Conservation (phyloP, 1,140 invertebrate genomes). For the Drosophila trapezifrons region DNA sequence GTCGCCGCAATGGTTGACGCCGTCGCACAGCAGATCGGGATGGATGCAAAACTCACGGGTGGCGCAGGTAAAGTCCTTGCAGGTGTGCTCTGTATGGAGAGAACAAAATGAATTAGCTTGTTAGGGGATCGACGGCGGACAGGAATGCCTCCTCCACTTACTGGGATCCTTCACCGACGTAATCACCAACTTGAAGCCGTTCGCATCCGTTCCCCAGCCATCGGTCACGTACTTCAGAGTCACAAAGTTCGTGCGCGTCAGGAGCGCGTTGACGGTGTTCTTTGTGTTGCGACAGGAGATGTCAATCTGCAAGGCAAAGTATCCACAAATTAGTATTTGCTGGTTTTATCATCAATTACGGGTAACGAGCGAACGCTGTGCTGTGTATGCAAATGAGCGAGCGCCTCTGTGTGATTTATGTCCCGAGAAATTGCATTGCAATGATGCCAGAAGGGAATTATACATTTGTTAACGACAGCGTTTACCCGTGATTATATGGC, state of each 20-base stretch:
- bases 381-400: slow-evolving; percentile 17
- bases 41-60: slow-evolving; percentile 95
- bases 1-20: slow-evolving; percentile 96
- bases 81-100: slow-evolving; percentile 90
- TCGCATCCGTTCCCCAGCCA: slow-evolving; percentile 94
- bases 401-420: slow-evolving; percentile 13
- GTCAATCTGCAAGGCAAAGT: slow-evolving; percentile 88
- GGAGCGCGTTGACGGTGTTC: slow-evolving; percentile 93
- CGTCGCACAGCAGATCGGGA: slow-evolving; percentile 94
- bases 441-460: slow-evolving; percentile 4
- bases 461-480: slow-evolving; percentile 5
- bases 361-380: slow-evolving; percentile 14
- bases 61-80: slow-evolving; percentile 94
- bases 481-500: slow-evolving; percentile 9
- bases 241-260: slow-evolving; percentile 95
- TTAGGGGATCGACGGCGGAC: slow-evolving; percentile 1
- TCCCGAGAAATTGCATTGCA: slow-evolving; percentile 12
- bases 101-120: slow-evolving; percentile 4
- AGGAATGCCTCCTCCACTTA: slow-evolving; percentile 86
- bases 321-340: slow-evolving; percentile 34
- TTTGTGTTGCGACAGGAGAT: slow-evolving; percentile 95
- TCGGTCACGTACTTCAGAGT: slow-evolving; percentile 97
- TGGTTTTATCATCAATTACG: slow-evolving; percentile 34
- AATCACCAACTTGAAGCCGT: slow-evolving; percentile 96
- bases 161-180: slow-evolving; percentile 96